Evolutionary conservation across 2,888 invertebrate genomes (phyloP).

Genomic region (Argyresthia goedartella): DNA sequence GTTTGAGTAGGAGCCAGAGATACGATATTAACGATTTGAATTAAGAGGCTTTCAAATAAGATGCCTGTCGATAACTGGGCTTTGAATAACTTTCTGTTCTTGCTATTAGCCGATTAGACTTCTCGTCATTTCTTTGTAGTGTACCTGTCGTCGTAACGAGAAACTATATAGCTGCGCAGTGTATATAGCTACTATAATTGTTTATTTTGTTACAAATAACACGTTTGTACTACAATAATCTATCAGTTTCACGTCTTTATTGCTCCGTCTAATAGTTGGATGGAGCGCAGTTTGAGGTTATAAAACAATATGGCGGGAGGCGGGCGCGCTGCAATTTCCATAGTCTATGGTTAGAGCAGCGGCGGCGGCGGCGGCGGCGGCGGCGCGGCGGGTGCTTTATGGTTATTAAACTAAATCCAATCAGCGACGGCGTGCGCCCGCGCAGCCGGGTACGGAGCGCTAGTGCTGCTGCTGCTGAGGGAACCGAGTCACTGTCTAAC

Average conservation of each 20-base stretch:
- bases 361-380: conserved; percentile 7
- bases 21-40: too few relatives aligned
- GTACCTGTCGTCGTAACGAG: too few relatives aligned
- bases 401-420: conserved; percentile 60
- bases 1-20: too few relatives aligned
- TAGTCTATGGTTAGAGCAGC: conserved; percentile 8
- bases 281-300: not conserved
- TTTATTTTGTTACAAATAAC: too few relatives aligned
- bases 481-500: not conserved
- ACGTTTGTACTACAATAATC: too few relatives aligned
- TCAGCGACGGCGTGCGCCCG: conserved; percentile 24
- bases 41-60: too few relatives aligned
- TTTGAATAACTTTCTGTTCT: too few relatives aligned
- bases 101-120: too few relatives aligned
- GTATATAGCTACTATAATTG: too few relatives aligned
- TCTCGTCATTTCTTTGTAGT: too few relatives aligned
- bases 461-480: conserved; percentile 13
- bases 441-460: conserved; percentile 13
- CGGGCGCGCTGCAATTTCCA: conserved; percentile 15
- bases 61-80: too few relatives aligned
- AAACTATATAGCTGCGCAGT: too few relatives aligned
- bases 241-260: not conserved
- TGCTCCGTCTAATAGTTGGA: not conserved
- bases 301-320: not conserved
- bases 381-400: conserved; percentile 36